Base-by-base conservation (phyloP, 1,140 invertebrate species). In the Cherax quadricarinatus region DNA sequence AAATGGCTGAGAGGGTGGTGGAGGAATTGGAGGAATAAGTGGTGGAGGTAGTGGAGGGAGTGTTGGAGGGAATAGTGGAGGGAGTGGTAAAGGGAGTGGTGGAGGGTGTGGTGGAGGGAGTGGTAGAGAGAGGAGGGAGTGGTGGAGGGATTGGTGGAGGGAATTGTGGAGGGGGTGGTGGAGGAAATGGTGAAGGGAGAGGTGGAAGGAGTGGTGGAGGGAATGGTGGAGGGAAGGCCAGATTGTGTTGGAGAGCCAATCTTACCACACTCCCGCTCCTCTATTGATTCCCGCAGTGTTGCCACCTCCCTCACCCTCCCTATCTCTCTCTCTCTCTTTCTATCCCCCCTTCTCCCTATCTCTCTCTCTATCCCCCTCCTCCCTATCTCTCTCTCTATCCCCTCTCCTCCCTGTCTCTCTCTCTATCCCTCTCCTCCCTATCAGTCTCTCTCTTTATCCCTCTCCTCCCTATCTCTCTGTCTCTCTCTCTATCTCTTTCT, bases 341-440 rank as follows among this genome's bases (percentile, higher is more conserved):
- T 79, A 18, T 79, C 75, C 30, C 75, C 48, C 75, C 10, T 48
- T 3, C 16, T 30, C 75, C 48, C n/a, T n/a, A 12, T n/a, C 75
- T 78, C 12, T 78, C 75, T 14, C 75, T 79, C 75, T 79, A n/a
- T n/a, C n/a, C n/a, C 75, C 48, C 75, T 79, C 75, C 48, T 48
- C 53, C 53, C 12, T 12, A 6, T 57, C 53, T 57, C 53, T 57
- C 53, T 57, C 53, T 12, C 12, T 3, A 6, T 12, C 53, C 12
- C 53, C 53, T 57, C 53, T 57, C 53, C 12, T n/a, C n/a, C 48
- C 7, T n/a, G 10, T n/a, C 75, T n/a, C n/a, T n/a, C 75, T 78
- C 75, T n/a, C 75, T 78, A 14, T 79, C 75, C 48, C 75, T 78
- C 75, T 16, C 75, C 24, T n/a, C 75, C n/a, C n/a, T n/a, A n/a